Evolutionary conservation across 2,797 vertebrate genomes (phyloP), one percentile per base, ranked within the genome.

Genomic region (Chromis chromis): DNA sequence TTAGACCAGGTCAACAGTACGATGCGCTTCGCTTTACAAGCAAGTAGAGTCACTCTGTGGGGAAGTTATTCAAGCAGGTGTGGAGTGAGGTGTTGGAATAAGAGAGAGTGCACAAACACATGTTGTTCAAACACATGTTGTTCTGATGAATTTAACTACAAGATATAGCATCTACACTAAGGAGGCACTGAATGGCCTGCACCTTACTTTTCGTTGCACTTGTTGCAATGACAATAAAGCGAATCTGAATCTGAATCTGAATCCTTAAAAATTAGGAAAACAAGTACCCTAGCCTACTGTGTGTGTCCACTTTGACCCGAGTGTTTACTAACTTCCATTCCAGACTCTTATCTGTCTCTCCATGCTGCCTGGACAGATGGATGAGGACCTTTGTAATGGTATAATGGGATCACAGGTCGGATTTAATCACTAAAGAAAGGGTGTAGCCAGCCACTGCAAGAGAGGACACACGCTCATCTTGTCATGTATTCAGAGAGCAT

Each of bases 371-470:
- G 66, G 52, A 86, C 86, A 92, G 84, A 87, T 88, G 83, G 82
- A 69, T 4, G 24, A 58, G 27, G 56, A 42, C 72, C 48, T 67
- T 67, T 76, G 70, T 84, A 80, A 85, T 59, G 56, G 70, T 74
- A 17, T 91, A 90, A 92, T 86, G 79, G 61, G 90, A 88, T 91
- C 84, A 82, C 64, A 76, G 71, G 54, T 82, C 53, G 66, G 49
- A 58, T 42, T 48, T 84, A 79, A 86, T 88, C 58, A 73, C 69
- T n/a, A n/a, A 73, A 78, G 78, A 86, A 78, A 72, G 65, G 12
- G 7, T 59, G 49, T 36, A 40, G 66, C 50, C 40, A 28, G 36
- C 48, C 27, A 53, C 67, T 63, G 52, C 54, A 76, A 64, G 48
- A 69, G 28, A 46, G 64, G 42, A 57, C 59, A 55, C 21, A 16